Evolutionary conservation across 2,888 invertebrate genomes (phyloP).

Genomic region (Eudemis profundana): DNA sequence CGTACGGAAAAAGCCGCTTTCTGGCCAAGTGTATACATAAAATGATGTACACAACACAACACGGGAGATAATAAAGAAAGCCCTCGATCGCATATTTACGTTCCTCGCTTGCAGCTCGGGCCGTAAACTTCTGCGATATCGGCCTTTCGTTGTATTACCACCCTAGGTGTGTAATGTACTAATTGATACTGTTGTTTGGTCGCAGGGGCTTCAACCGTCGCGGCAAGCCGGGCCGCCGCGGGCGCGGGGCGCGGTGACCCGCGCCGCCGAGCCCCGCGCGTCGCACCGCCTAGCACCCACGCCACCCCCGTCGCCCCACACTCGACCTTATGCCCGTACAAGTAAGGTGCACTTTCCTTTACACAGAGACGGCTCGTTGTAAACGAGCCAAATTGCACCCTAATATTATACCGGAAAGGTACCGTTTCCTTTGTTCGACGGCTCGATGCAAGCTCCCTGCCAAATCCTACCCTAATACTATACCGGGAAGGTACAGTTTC

Average conservation of each 20-base stretch:
- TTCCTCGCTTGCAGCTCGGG: too few species aligned
- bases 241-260: conserved; percentile 70
- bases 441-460: too few species aligned
- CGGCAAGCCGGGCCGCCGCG: conserved; percentile 75
- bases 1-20: too few species aligned
- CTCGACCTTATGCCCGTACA: too few species aligned
- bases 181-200: not conserved
- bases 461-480: not conserved
- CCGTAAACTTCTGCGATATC: too few species aligned
- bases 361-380: not conserved
- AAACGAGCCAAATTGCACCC: not conserved
- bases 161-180: too few species aligned
- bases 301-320: conserved; percentile 45
- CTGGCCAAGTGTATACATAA: too few species aligned
- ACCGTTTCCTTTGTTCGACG: not conserved
- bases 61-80: too few species aligned
- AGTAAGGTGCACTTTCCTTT: not conserved
- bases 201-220: conserved; percentile 79
- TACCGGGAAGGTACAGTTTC: not conserved
- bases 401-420: not conserved
- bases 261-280: conserved; percentile 48
- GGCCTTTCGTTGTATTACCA: too few species aligned
- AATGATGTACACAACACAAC: too few species aligned
- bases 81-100: too few species aligned
- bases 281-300: conserved; percentile 54